These are phyloP conservation scores for Elgonia sp. DNA, from an alignment of 2,888 invertebrate species.

Conservation along the genomic window DNA sequence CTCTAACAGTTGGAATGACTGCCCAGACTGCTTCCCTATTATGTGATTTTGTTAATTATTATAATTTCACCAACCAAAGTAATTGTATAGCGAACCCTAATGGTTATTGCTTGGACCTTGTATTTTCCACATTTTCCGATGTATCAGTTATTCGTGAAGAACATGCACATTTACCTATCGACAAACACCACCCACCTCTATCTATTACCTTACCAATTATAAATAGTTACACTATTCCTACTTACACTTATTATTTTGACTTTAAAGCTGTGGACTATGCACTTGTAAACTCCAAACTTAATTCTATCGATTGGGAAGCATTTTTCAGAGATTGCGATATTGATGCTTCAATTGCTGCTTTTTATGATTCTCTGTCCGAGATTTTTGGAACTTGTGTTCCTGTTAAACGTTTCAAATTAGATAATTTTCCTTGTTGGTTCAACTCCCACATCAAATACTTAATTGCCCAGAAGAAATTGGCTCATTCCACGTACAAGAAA, in stretches of 20 bases:
- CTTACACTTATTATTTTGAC: background rate
- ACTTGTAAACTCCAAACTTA: background rate
- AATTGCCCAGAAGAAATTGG: background rate
- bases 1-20: background rate
- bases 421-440: constrained; percentile 13
- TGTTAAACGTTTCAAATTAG: background rate
- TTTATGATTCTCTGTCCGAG: background rate
- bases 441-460: background rate
- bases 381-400: background rate
- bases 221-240: background rate
- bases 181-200: background rate
- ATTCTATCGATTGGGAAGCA: background rate
- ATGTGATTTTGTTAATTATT: constrained; percentile 6
- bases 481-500: background rate
- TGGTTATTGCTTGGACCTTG: background rate
- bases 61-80: background rate
- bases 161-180: background rate
- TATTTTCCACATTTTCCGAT: background rate
- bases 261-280: constrained; percentile 3
- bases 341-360: background rate
- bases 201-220: background rate
- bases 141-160: background rate
- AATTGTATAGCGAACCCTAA: background rate
- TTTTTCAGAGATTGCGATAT: background rate
- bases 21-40: background rate